Conservation (phyloP, 2,888 invertebrate genomes). For the Aproaerema taeniolella region DNA sequence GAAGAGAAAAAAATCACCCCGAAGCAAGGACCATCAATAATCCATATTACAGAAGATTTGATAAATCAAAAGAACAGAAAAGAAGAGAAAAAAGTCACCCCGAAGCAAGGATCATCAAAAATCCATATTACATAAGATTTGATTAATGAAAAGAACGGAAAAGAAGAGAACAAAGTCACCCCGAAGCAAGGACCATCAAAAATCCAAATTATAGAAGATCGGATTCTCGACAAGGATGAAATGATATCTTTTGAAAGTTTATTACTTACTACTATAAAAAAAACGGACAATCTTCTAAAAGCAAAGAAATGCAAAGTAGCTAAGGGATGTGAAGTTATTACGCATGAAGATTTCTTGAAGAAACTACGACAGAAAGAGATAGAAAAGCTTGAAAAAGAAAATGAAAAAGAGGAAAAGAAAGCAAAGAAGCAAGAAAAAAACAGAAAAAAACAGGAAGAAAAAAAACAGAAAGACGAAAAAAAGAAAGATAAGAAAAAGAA, state of each 20-base stretch:
- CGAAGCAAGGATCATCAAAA: neutral
- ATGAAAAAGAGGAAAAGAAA: neutral
- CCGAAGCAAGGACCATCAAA: no score
- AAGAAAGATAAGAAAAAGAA: constrained; percentile 1
- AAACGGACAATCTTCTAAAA: constrained; percentile 1
- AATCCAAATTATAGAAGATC: constrained; percentile 6
- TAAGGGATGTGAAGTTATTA: constrained; percentile 4
- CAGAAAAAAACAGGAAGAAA: neutral
- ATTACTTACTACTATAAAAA: neutral
- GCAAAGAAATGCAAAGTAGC: constrained; percentile 4
- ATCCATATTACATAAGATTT: neutral
- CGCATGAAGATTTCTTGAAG: constrained; percentile 3
- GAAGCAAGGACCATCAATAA: no score
- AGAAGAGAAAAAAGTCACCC: neutral
- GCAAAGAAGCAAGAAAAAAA: neutral
- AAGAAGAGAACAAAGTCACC: no score
- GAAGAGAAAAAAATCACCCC: neutral
- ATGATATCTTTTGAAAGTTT: constrained; percentile 5
- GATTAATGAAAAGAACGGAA: neutral
- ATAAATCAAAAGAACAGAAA: neutral
- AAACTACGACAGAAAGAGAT: neutral
- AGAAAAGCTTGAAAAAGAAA: neutral
- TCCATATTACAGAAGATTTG: neutral
- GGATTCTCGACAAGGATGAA: neutral
- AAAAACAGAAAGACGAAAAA: neutral